Evolutionary conservation across 2,113 vertebrate species (phyloP).

Genomic region (Mystacornis crossleyi): DNA sequence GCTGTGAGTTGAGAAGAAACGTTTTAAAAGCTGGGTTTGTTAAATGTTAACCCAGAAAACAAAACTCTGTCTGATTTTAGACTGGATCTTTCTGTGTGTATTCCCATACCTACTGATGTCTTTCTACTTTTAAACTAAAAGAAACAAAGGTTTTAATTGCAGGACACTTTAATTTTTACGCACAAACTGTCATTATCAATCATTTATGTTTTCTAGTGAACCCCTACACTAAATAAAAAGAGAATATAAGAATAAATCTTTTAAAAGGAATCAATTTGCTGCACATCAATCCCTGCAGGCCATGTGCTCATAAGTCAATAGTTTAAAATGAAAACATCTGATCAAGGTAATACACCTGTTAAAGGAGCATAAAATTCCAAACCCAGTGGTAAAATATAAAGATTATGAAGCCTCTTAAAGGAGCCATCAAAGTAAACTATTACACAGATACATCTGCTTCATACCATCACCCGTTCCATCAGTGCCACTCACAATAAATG

Average conservation of each 20-base stretch:
- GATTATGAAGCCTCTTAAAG: conserved; percentile 80
- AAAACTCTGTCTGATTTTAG: conserved; percentile 37
- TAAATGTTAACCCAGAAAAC: conserved; percentile 33
- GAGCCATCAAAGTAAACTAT: conserved; percentile 78
- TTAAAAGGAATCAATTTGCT: conserved; percentile 70
- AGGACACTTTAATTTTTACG: conserved; percentile 38
- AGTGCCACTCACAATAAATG: conserved; percentile 73
- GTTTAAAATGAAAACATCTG: conserved; percentile 80
- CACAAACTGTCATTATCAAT: conserved; percentile 59
- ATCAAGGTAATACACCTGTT: conserved; percentile 79
- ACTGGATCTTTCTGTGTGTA: conserved; percentile 5
- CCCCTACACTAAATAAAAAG: conserved; percentile 63
- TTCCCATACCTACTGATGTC: not conserved
- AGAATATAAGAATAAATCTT: conserved; percentile 72
- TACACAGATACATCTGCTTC: conserved; percentile 78
- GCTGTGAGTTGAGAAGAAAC: conserved; percentile 6
- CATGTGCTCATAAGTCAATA: conserved; percentile 81
- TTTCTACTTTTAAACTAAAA: conserved; percentile 16
- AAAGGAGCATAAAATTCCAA: conserved; percentile 75
- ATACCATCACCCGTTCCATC: conserved; percentile 51
- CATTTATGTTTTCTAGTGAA: conserved; percentile 44
- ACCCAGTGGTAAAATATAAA: conserved; percentile 79
- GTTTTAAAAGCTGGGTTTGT: not conserved
- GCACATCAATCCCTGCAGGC: conserved; percentile 73
- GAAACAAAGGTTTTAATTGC: conserved; percentile 61